These are phyloP conservation scores for Lytechinus variegatus DNA, from an alignment of 35 echinoderm and acorn worm genomes.

Conservation along the genomic window DNA sequence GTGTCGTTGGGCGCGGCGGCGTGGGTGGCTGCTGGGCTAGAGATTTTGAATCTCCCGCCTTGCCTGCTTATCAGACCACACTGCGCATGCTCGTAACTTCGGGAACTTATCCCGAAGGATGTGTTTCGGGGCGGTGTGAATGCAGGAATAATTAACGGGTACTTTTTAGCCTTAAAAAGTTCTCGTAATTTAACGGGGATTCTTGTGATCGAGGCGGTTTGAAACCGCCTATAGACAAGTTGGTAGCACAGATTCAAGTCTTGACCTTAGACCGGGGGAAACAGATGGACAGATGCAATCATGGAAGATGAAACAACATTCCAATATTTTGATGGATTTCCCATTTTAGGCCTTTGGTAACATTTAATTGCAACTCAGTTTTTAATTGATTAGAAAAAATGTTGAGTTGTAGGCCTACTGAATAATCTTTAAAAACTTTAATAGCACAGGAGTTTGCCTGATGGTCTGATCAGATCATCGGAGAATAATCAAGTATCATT, in stretches of 20 bases:
- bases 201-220: too few species aligned
- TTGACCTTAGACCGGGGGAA: conserved; percentile 7
- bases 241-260: neutral
- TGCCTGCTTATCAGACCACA: too few species aligned
- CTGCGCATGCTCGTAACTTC: too few species aligned
- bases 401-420: neutral
- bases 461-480: neutral
- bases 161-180: too few species aligned
- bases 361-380: neutral
- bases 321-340: neutral
- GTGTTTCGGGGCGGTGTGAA: too few species aligned
- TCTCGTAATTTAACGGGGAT: too few species aligned
- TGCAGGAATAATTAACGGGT: too few species aligned
- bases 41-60: too few species aligned
- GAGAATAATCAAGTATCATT: neutral
- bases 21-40: too few species aligned
- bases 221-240: too few species aligned
- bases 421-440: neutral
- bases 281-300: conserved; percentile 7
- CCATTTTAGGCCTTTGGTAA: neutral
- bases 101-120: too few species aligned
- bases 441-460: neutral
- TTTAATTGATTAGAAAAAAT: neutral
- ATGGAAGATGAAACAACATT: neutral
- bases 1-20: too few species aligned